phyloP scores from a whole-genome alignment of 2,888 invertebrate genomes.

The Lithophane semibrunnea region DNA sequence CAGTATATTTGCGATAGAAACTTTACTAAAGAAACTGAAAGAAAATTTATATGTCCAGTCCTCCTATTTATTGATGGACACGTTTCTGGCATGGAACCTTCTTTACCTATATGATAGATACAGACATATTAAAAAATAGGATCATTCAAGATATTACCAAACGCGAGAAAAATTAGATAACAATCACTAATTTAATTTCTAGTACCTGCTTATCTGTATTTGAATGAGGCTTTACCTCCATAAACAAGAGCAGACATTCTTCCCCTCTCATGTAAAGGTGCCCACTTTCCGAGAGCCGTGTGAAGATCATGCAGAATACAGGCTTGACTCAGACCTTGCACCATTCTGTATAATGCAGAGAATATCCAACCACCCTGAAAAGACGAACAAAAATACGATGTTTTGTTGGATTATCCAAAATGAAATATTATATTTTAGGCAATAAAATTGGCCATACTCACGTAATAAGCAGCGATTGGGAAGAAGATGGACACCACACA shows the following conservation, averaged over 20 bases:
- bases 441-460: constrained; percentile 61
- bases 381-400: background rate
- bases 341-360: constrained; percentile 90
- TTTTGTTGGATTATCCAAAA: background rate
- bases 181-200: too few species aligned
- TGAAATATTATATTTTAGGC: background rate
- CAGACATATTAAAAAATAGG: too few species aligned
- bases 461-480: constrained; percentile 92
- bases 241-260: constrained; percentile 89
- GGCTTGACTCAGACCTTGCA: constrained; percentile 93
- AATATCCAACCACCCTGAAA: constrained; percentile 89
- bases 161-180: too few species aligned
- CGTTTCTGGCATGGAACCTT: background rate
- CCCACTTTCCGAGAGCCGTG: constrained; percentile 92
- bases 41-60: background rate
- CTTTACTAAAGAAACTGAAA: background rate
- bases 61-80: background rate
- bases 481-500: constrained; percentile 92
- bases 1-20: background rate
- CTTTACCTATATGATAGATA: background rate
- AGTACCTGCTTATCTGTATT: background rate
- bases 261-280: constrained; percentile 91
- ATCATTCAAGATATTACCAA: background rate
- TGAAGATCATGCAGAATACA: constrained; percentile 92
- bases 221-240: constrained; percentile 68